A percentile compares a stretch with the other conserved stretches of the same genome.
Conservation (phyloP, 2,113 vertebrate genomes). For the Zingel zingel region DNA sequence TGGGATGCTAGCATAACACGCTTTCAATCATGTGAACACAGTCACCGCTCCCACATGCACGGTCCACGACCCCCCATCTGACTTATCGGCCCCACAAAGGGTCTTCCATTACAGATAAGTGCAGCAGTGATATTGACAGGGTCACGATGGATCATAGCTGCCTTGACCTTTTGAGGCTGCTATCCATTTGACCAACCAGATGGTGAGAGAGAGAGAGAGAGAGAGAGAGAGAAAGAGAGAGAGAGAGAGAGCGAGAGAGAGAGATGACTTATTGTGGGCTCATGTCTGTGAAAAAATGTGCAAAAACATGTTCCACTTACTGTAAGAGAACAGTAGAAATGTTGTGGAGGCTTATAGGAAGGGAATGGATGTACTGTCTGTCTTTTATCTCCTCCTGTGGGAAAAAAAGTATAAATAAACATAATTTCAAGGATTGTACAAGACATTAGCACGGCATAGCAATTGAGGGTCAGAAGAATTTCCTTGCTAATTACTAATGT, state of each 20-base stretch:
- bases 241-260: slow-evolving; percentile 29
- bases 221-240: slow-evolving; percentile 4
- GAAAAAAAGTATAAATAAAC: slow-evolving; percentile 19
- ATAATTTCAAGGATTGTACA: background rate
- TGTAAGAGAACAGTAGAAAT: background rate
- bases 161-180: slow-evolving; percentile 64
- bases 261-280: background rate
- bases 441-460: background rate
- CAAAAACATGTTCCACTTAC: background rate
- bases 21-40: slow-evolving; percentile 42
- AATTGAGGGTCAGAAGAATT: slow-evolving; percentile 33
- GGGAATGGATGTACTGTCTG: background rate
- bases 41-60: slow-evolving; percentile 20
- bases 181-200: slow-evolving; percentile 63
- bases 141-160: slow-evolving; percentile 50
- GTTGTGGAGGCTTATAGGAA: background rate
- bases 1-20: slow-evolving; percentile 24
- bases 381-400: slow-evolving; percentile 26
- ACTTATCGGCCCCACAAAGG: slow-evolving; percentile 52
- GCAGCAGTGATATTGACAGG: slow-evolving; percentile 67
- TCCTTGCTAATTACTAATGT: slow-evolving; percentile 45
- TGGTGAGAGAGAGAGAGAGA: slow-evolving; percentile 48
- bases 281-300: background rate
- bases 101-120: slow-evolving; percentile 79
- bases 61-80: slow-evolving; percentile 22